A percentile compares a stretch with the other conserved stretches of the same genome.
Conservation (phyloP, 2,888 invertebrate species). For the Spilarctia lutea region DNA sequence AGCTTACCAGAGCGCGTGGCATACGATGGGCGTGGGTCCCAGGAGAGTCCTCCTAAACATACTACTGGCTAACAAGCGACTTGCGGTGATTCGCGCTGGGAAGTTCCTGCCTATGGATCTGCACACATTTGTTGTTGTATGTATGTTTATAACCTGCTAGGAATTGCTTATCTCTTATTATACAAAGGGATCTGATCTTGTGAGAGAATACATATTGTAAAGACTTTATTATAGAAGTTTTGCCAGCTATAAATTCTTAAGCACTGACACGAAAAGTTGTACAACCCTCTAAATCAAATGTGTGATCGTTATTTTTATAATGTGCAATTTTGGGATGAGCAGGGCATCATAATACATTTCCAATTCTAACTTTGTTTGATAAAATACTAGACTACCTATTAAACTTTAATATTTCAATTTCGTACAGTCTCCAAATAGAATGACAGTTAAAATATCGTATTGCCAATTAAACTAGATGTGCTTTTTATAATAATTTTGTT, state of each 20-base stretch:
- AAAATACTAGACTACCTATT: too few species aligned
- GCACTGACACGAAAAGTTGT: too few species aligned
- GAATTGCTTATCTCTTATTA: neutral
- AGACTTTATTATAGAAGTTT: too few species aligned
- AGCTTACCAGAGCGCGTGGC: constrained; percentile 76
- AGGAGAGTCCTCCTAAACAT: constrained; percentile 68
- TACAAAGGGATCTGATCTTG: too few species aligned
- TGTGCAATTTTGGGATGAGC: neutral
- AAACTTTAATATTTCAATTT: too few species aligned
- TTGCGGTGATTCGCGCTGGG: constrained; percentile 68
- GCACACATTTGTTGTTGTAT: constrained; percentile 72
- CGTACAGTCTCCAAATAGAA: too few species aligned
- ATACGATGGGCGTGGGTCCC: constrained; percentile 63
- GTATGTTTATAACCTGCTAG: constrained; percentile 19
- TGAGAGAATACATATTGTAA: too few species aligned
- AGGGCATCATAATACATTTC: too few species aligned
- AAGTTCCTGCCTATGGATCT: constrained; percentile 75
- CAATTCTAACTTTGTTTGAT: too few species aligned
- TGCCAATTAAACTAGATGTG: neutral
- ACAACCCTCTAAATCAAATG: neutral
- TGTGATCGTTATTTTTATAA: neutral
- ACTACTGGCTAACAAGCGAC: constrained; percentile 64
- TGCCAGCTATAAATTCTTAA: too few species aligned
- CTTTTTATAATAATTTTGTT: neutral
- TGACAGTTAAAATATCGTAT: too few species aligned